Conservation (phyloP, 1,140 invertebrate genomes). For the Penaeus indicus region DNA sequence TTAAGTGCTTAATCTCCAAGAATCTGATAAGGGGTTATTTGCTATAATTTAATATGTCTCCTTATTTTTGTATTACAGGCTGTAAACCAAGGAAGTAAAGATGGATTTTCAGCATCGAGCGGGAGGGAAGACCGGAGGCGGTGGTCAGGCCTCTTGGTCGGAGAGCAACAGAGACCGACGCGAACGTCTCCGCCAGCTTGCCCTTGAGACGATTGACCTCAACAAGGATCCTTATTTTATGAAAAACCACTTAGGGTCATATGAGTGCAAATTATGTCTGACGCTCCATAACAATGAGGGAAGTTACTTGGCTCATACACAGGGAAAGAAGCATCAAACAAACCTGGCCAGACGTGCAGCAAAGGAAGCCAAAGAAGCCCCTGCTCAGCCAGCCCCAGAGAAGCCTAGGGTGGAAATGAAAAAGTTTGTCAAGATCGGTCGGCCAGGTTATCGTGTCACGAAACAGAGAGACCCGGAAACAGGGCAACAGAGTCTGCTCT, state of each 20-base stretch:
- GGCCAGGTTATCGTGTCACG: conserved; percentile 98
- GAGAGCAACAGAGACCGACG: conserved; percentile 97
- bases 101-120: conserved; percentile 99
- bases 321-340: conserved; percentile 99
- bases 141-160: conserved; percentile 98
- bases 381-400: conserved; percentile 89
- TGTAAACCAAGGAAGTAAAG: conserved; percentile 13
- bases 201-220: conserved; percentile 98
- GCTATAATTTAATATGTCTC: neutral
- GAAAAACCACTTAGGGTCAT: conserved; percentile 98
- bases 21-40: neutral
- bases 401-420: conserved; percentile 97
- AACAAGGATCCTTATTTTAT: conserved; percentile 99
- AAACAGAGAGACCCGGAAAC: conserved; percentile 96
- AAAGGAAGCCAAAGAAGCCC: conserved; percentile 98
- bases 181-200: conserved; percentile 94
- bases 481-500: conserved; percentile 96
- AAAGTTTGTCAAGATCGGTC: conserved; percentile 99
- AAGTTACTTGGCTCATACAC: conserved; percentile 98
- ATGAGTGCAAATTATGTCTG: conserved; percentile 99
- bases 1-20: no score
- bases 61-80: conserved; percentile 21
- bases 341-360: conserved; percentile 97
- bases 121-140: conserved; percentile 98
- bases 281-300: conserved; percentile 99